Base-by-base conservation (phyloP, 2,797 vertebrate species). In the Megalops cyprinoides region DNA sequence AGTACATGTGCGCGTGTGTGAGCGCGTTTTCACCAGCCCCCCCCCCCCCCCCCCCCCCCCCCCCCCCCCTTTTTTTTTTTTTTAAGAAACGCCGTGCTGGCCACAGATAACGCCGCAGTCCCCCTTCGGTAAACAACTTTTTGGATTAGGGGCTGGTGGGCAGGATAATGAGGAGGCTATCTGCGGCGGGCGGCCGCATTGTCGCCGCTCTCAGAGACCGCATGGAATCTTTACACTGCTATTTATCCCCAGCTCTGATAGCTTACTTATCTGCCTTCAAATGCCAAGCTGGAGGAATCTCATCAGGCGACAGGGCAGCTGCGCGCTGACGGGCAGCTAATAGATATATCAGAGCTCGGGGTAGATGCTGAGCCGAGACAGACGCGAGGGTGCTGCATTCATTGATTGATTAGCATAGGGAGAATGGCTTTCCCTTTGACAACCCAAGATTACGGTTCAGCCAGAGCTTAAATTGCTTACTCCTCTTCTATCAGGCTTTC, bases 381-480 rank as follows among this genome's bases (percentile, higher is more conserved):
- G 96, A 96, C 95, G 94, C 96, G 95, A 95, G 95, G 95, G 95
- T 90, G 93, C 94, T 95, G 95, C 95, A 96, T 95, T 95, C 93
- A 93, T 93, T 97, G 96, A 97, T 96, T 97, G 97, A 98, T 98
- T 97, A 98, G 96, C 98, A 97, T 97, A 97, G 94, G 92, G 95
- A 97, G 95, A 96, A 95, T 96, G 96, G 95, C 95, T 93, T 95
- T 93, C 93, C 92, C 92, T 93, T 96, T 98, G 97, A 98, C 97
- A 98, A 97, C 97, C 97, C 94, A 94, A 97, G 97, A 99, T 99
- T 99, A 98, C 93, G 92, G 89, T 95, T 95, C 95, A 94, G 92
- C 92, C 25, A 94, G 94, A 95, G 92, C 94, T 95, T 94, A 95
- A 96, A 97, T 97, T 95, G 96, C 96, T 96, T 95, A 96, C 94